Base-by-base conservation (phyloP, 2,113 vertebrate genomes). In the Callopanchax toddi region DNA sequence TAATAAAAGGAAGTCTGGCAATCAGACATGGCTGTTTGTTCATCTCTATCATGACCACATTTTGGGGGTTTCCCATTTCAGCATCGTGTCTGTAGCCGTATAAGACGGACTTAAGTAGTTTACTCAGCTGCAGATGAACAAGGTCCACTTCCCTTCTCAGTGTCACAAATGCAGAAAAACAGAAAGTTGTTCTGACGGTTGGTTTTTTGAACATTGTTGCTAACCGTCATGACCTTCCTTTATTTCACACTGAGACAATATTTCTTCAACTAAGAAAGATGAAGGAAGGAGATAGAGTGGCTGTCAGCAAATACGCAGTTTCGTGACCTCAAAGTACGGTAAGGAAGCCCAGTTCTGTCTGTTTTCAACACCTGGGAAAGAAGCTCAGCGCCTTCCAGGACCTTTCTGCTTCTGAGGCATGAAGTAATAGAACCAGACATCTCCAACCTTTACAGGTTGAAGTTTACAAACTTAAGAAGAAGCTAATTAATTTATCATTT, bases 81-180 rank as follows among this genome's bases (percentile, higher is more conserved):
- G 67, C 78, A 79, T 79, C 72, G 61, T 75, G 74, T 84, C 82
- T 78, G 71, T 71, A 62, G 71, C 66, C 66, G 74, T 83, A 84
- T 71, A 71, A 82, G 79, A 81, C 66, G 40, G 88, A 90, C 85
- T 89, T 87, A 84, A 88, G 68, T 86, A 89, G 91, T 92, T 92
- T 90, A 86, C 75, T 89, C 89, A 92, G 90, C 88, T 92, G 89
- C 50, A 78, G 85, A 78, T 75, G 86, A 78, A 88, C 86, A 87
- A 76, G 79, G 69, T 79, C 69, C 23, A 65, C 82, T 86, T 88
- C 85, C 79, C 64, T 54, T 83, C 64, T 60, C 78, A 65, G 64
- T 76, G 49, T 82, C 74, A 70, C 60, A 61, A 68, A 78, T 82
- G 76, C 68, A 76, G 18, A 25, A 60, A 64, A 29, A 73, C 78